phyloP scores from a whole-genome alignment of 2,797 vertebrate species.

The Myiothlypis chrysogaster region DNA sequence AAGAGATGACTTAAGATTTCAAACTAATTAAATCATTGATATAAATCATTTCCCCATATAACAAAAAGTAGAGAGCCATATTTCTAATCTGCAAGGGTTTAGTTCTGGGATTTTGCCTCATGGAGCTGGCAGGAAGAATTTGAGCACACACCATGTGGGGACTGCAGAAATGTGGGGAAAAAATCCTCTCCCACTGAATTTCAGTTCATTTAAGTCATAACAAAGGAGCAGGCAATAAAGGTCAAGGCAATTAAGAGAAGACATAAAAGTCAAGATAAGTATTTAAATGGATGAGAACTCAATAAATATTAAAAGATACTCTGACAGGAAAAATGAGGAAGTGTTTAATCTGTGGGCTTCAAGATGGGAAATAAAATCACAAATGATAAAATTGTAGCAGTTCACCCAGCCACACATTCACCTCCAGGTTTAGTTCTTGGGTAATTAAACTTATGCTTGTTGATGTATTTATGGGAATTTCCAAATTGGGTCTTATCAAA shows the following conservation, averaged over 20 bases:
- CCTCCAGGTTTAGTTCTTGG: background rate
- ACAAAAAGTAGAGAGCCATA: rapidly evolving
- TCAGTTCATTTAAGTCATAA: background rate
- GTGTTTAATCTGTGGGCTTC: background rate
- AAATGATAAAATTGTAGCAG: background rate
- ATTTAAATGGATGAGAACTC: background rate
- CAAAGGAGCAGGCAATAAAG: background rate
- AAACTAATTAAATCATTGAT: background rate
- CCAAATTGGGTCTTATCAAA: background rate
- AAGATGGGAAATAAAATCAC: background rate
- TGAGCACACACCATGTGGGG: background rate
- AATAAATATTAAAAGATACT: background rate
- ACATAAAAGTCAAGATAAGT: background rate
- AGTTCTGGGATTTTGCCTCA: background rate
- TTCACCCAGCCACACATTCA: background rate
- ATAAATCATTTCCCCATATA: background rate
- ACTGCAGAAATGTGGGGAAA: background rate
- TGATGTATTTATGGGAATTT: background rate
- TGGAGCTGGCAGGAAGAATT: background rate
- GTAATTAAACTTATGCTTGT: background rate
- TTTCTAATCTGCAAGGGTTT: background rate
- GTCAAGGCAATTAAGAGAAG: slow-evolving; percentile 3
- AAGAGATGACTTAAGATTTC: background rate
- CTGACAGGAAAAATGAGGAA: background rate
- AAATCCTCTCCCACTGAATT: background rate